Conservation (phyloP, 2,888 invertebrate species). For the Tanypteryx hageni region DNA sequence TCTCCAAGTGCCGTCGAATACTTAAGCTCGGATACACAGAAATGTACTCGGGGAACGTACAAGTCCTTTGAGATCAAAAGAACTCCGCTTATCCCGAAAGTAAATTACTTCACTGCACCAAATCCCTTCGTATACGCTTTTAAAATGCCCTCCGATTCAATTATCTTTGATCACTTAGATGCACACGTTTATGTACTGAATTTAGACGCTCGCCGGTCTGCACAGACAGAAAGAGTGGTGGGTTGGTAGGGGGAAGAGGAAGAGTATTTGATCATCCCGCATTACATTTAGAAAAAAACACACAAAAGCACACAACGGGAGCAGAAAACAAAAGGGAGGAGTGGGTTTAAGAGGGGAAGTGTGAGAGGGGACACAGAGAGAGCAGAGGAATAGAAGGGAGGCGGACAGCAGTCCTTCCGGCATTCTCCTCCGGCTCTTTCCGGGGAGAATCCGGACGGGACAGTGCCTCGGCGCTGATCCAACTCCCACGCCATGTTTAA, state of each 20-base stretch:
- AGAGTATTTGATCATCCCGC: neutral
- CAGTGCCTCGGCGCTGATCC: constrained; percentile 47
- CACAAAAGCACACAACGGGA: neutral
- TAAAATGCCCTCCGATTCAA: neutral
- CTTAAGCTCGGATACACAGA: neutral
- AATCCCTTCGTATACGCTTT: constrained; percentile 16
- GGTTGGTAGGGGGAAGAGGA: no score
- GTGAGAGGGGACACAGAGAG: neutral
- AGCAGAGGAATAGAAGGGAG: neutral
- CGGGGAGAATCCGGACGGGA: constrained; percentile 55
- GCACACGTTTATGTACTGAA: neutral
- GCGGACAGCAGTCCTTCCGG: constrained; percentile 3
- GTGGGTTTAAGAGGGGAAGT: neutral
- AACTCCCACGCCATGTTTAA: constrained; percentile 63
- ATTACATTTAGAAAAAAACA: neutral
- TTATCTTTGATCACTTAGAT: constrained; percentile 16
- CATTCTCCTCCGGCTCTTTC: constrained; percentile 53
- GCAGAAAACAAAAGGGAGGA: neutral
- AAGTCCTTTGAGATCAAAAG: neutral
- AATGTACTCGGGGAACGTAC: neutral
- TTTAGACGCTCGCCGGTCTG: neutral
- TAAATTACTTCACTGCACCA: constrained; percentile 13
- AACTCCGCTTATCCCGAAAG: neutral
- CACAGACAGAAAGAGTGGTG: neutral
- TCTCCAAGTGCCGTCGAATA: no score